Percentiles rank a stretch among this genome's conserved stretches.
Conservation (phyloP, 2,888 invertebrate genomes). For the Punctoribates punctum region DNA sequence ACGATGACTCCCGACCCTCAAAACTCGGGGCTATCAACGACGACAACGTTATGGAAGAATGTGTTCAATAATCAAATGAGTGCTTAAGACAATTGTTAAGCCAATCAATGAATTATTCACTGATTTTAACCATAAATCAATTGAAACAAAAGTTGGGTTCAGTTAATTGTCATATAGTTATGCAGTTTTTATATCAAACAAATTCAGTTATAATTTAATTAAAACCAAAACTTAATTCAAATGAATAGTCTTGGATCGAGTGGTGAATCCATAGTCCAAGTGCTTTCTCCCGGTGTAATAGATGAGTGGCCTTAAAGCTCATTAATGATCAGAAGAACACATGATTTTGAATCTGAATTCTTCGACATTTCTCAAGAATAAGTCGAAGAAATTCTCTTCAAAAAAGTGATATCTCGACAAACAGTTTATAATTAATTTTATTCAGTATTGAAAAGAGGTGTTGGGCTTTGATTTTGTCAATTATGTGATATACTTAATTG, state of each 20-base stretch:
- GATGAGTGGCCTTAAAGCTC: slow-evolving; percentile 38
- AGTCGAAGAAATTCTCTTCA: not conserved
- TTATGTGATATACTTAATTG: slow-evolving; percentile 36
- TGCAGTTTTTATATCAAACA: slow-evolving; percentile 21
- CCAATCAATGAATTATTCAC: not conserved
- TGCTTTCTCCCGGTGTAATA: slow-evolving; percentile 38
- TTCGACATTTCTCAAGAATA: not conserved
- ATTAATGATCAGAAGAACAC: slow-evolving; percentile 30
- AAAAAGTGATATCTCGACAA: not conserved
- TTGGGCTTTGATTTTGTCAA: slow-evolving; percentile 24
- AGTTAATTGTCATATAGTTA: not conserved
- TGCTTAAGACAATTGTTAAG: not conserved
- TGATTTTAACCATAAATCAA: not conserved
- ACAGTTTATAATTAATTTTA: not conserved
- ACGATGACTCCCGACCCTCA: not conserved
- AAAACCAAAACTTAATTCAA: not conserved
- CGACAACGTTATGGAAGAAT: slow-evolving; percentile 28
- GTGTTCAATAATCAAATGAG: slow-evolving; percentile 16
- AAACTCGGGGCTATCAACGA: slow-evolving; percentile 23
- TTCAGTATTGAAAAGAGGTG: slow-evolving; percentile 7
- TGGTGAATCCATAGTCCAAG: slow-evolving; percentile 9
- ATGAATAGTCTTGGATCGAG: not conserved
- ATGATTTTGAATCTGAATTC: not conserved
- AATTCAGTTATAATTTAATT: not conserved
- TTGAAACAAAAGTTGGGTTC: not conserved